phyloP scores from a whole-genome alignment of 2,888 invertebrate genomes.

The Brachyopa scutellaris region DNA sequence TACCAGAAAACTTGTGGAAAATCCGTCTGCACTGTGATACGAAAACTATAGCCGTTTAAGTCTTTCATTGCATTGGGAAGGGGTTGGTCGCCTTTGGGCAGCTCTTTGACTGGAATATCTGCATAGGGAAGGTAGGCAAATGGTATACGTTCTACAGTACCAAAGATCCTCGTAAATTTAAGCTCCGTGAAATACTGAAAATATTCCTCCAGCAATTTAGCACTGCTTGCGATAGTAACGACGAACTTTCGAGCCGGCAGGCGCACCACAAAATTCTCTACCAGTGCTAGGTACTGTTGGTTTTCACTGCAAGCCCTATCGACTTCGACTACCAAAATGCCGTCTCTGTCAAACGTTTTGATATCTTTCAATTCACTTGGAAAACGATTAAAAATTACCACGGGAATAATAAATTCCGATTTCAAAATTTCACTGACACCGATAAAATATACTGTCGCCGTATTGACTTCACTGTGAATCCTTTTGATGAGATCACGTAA shows the following conservation, averaged over 20 bases:
- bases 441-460: constrained; percentile 11
- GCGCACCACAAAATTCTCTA: not conserved
- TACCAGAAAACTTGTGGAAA: constrained; percentile 37
- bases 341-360: not conserved
- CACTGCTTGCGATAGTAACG: not conserved
- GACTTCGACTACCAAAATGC: constrained; percentile 4
- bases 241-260: constrained; percentile 32
- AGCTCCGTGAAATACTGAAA: constrained; percentile 6
- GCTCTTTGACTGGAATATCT: not conserved
- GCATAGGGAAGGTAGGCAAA: constrained; percentile 30
- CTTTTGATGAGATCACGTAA: constrained; percentile 10
- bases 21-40: constrained; percentile 35
- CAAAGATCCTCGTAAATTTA: constrained; percentile 46
- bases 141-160: not conserved
- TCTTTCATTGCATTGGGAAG: constrained; percentile 29
- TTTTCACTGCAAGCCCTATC: not conserved
- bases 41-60: constrained; percentile 40
- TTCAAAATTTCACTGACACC: not conserved
- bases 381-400: not conserved
- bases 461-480: constrained; percentile 12
- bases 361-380: not conserved
- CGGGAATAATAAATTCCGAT: not conserved
- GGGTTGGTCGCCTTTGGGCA: not conserved
- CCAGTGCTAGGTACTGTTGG: too few relatives aligned
- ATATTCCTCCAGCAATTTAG: not conserved